phyloP scores from a whole-genome alignment of 2,113 vertebrate genomes.

The Terrapene triunguis region DNA sequence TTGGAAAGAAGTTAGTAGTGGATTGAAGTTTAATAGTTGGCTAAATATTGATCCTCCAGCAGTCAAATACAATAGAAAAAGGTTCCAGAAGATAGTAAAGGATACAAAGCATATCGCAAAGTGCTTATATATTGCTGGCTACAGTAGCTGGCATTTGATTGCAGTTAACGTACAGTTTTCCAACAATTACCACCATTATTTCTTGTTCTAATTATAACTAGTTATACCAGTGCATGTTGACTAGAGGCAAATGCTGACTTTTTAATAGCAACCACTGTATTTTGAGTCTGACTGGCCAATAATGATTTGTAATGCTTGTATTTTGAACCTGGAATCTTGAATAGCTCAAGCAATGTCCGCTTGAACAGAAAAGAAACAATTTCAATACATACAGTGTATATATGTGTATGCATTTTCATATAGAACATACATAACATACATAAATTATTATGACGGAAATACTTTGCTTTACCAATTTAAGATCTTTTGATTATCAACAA shows the following conservation, averaged over 20 bases:
- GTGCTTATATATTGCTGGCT: not conserved
- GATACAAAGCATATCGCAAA: not conserved
- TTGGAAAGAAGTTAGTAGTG: not conserved
- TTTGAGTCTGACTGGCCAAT: accelerated
- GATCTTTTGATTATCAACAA: slow-evolving; percentile 49
- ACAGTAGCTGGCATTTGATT: not conserved
- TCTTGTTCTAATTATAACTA: not conserved
- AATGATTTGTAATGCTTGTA: not conserved
- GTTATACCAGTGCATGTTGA: not conserved
- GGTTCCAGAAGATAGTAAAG: not conserved
- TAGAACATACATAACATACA: not conserved
- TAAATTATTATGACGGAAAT: slow-evolving; percentile 11
- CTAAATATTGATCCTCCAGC: not conserved
- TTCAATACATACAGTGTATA: not conserved
- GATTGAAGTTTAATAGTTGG: not conserved
- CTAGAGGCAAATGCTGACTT: not conserved
- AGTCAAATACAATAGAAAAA: not conserved
- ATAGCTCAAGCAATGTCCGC: slow-evolving; percentile 6
- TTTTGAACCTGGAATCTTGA: not conserved
- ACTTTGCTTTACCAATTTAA: slow-evolving; percentile 19
- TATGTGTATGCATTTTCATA: slow-evolving; percentile 37
- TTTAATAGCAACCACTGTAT: not conserved
- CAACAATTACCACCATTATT: not conserved
- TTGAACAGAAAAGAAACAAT: slow-evolving; percentile 9
- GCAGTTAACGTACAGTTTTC: not conserved